Base-by-base conservation (phyloP, 2,888 invertebrate species). In the Meghimatium bilineatum region DNA sequence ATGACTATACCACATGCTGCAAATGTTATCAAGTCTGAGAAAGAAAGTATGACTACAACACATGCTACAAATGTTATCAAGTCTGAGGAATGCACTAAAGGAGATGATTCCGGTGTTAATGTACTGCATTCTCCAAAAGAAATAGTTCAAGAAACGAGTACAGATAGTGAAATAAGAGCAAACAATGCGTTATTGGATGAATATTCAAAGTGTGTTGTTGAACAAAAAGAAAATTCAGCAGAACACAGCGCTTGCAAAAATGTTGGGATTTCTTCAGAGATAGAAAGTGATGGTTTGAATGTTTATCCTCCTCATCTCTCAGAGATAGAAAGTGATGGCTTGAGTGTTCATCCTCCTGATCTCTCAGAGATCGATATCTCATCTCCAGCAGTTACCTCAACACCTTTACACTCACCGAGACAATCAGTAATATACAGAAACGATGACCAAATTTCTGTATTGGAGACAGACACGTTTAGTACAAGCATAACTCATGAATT, bases 221-320 rank as follows among this genome's bases (percentile, higher is more conserved):
- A 79, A 5, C 49, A 69, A 14, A 29, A 29, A 44, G 52, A 69
- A 49, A 29, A 66, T 44, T 14, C 38, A 14, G 26, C 32, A 38
- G n/a, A 79, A 49, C 49, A 69, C 32, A 14, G 26, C 23, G 29
- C 23, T 6, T 38, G 66, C 36, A 71, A 71, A 3, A 56, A 69
- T 0, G 32, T 71, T 49, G 71, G 78, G 3, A 78, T 83, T 56
- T 78, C 83, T 44, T 49, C 75, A 52, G 49, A 44, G 20, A 34
- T 66, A 29, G 63, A 36, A 36, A 6, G n/a, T 20, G 23, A 44
- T 32, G 29, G 60, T n/a, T 23, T 75, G 29, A 20, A 75, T 32
- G 66, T 82, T 2, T 75, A 44, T 63, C 66, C 82, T 2, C 82
- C 82, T 3, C 67, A 82, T 72, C 76, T 82, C 23, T 82, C 82